phyloP scores from a whole-genome alignment of 2,113 vertebrate species.

The Rhabdomys dilectus region DNA sequence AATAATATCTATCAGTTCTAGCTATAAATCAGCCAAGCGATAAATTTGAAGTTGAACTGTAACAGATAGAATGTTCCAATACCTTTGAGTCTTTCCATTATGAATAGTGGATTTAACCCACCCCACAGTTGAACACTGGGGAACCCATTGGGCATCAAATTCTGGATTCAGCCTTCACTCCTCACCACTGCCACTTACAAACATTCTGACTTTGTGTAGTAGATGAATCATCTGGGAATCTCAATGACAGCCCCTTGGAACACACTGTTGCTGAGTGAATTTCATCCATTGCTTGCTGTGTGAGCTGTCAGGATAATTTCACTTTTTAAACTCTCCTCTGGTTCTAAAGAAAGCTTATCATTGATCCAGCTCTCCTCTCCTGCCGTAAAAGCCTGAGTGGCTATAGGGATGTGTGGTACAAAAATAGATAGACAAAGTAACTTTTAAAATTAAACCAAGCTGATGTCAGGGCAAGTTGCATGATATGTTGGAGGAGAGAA shows the following conservation, averaged over 20 bases:
- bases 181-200: background rate
- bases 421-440: background rate
- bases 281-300: background rate
- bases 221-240: background rate
- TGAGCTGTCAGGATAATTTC: conserved; percentile 5
- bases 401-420: background rate
- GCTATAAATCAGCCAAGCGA: background rate
- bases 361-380: background rate
- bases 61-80: background rate
- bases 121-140: background rate
- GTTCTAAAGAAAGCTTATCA: background rate
- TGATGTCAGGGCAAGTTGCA: background rate
- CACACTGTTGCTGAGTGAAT: background rate
- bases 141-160: background rate
- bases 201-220: background rate
- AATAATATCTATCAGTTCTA: too few species aligned
- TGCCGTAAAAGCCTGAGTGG: background rate
- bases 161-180: background rate
- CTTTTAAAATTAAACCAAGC: background rate
- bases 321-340: conserved; percentile 14
- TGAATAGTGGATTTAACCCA: background rate
- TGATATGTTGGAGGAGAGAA: background rate
- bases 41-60: background rate
- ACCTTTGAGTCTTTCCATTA: conserved; percentile 10
- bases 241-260: background rate